Base-by-base conservation (phyloP, 2,888 invertebrate species). In the Catocala sponsa region DNA sequence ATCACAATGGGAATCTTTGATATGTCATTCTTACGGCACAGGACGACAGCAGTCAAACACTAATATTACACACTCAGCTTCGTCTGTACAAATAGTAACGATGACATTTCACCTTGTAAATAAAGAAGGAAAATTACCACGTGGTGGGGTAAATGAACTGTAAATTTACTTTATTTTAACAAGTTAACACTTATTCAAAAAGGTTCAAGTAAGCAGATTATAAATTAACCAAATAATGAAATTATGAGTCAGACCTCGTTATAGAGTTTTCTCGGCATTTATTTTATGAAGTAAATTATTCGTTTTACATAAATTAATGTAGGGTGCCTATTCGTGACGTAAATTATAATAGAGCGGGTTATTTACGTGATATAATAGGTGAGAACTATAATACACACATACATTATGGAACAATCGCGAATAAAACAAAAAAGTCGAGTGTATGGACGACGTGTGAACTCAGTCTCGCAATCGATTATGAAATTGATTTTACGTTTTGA, bases 81-180 rank as follows among this genome's bases (percentile, higher is more conserved):
- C 4, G 15, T 25, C 25, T 25, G 25, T 25, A 25, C 25, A 25
- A 70, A 61, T 13, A 70, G 50, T 67, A 49, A 44, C 63, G 9
- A 72, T 54, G 57, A 65, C 61, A 48, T 6, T n/a, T 42, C 55
- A 35, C 33, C 32, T 49, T 4, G 47, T 51, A 2, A 51, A 42
- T 43, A 6, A 54, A 38, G 48, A 12, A 68, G 55, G 54, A 64
- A 72, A 64, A 61, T 53, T 50, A 51, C 49, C n/a, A 15, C 13
- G 6, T 15, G 46, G 15, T 43, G 58, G 38, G 73, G 57, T 74
- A 42, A 63, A 5, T 74, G 68, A 73, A 67, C 76, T 70, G 50
- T 53, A 32, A 44, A 51, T 38, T 53, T 42, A 54, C 48, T 48
- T 58, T 41, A 64, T 57, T 58, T 25, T 55, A 53, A 59, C 50